These are phyloP conservation scores for Drosophila sechellia DNA, from an alignment of 1,140 invertebrate genomes.

Conservation along the genomic window DNA sequence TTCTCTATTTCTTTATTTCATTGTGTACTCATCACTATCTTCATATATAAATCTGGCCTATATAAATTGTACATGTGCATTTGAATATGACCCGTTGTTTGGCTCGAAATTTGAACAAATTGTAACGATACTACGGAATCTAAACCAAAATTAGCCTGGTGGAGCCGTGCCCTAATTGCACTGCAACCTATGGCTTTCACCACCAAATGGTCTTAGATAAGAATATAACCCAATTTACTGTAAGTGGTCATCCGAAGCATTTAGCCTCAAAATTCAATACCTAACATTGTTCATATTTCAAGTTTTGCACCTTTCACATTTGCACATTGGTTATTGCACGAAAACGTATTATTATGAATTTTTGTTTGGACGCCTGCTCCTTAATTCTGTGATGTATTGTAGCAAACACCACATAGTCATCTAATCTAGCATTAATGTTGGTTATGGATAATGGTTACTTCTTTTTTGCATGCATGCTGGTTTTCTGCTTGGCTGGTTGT, in stretches of 20 bases:
- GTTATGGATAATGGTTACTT: not conserved
- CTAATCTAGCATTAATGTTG: not conserved
- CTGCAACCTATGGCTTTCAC: constrained; percentile 95
- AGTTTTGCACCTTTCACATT: not conserved
- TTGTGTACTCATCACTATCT: constrained; percentile 35
- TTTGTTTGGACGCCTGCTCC: not conserved
- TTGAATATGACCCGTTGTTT: constrained; percentile 31
- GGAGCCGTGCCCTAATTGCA: constrained; percentile 89
- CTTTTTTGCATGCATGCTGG: not conserved
- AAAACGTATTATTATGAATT: not conserved
- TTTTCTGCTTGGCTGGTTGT: constrained; percentile 1
- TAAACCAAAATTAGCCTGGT: constrained; percentile 86
- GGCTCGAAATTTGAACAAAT: constrained; percentile 45
- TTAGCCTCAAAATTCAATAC: not conserved
- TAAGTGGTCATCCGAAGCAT: constrained; percentile 86
- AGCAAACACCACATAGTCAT: not conserved
- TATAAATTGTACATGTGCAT: constrained; percentile 27
- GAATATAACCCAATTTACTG: constrained; percentile 90
- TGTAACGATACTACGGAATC: not conserved
- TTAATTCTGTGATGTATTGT: not conserved
- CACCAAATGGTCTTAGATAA: constrained; percentile 95
- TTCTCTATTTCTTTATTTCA: constrained; percentile 55
- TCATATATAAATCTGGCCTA: constrained; percentile 30
- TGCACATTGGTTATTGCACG: constrained; percentile 1
- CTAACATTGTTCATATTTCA: constrained; percentile 3